Conservation (phyloP, 1,140 invertebrate species). For the Pectinophora gossypiella region DNA sequence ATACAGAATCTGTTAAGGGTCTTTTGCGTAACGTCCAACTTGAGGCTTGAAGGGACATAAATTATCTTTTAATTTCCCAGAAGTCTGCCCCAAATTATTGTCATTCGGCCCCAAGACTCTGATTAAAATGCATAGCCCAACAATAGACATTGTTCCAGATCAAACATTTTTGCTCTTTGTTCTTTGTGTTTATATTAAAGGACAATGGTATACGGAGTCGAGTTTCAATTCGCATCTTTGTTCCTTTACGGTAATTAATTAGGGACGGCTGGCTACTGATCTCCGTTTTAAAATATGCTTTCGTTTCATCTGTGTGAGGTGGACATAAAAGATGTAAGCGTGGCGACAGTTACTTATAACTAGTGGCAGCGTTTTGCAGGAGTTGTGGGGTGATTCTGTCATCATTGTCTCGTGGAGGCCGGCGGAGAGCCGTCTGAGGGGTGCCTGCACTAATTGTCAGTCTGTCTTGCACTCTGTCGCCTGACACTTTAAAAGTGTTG, state of each 20-base stretch:
- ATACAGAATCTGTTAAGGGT: no score
- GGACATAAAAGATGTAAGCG: no score
- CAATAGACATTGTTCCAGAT: conserved; percentile 39
- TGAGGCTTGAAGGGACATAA: not conserved
- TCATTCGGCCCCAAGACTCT: conserved; percentile 23
- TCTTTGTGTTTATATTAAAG: conserved; percentile 39
- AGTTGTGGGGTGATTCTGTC: conserved; percentile 17
- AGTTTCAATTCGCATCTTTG: conserved; percentile 32
- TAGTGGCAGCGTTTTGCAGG: no score
- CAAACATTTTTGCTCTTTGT: conserved; percentile 41
- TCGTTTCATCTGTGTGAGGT: no score
- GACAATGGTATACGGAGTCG: conserved; percentile 23
- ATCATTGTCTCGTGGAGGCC: conserved; percentile 36
- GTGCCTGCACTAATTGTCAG: conserved; percentile 50
- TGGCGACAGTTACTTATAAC: no score
- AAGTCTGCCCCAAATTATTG: conserved; percentile 19
- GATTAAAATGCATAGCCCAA: conserved; percentile 38
- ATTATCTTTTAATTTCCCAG: conserved; percentile 12
- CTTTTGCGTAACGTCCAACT: not conserved
- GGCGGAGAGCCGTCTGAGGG: conserved; percentile 44
- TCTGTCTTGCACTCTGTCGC: conserved; percentile 13
- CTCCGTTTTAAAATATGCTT: no score
- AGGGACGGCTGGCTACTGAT: no score
- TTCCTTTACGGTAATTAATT: conserved; percentile 21
- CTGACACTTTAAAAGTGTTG: conserved; percentile 10